Conservation (phyloP, 2,888 invertebrate genomes). For the Barypeithes pellucidus region DNA sequence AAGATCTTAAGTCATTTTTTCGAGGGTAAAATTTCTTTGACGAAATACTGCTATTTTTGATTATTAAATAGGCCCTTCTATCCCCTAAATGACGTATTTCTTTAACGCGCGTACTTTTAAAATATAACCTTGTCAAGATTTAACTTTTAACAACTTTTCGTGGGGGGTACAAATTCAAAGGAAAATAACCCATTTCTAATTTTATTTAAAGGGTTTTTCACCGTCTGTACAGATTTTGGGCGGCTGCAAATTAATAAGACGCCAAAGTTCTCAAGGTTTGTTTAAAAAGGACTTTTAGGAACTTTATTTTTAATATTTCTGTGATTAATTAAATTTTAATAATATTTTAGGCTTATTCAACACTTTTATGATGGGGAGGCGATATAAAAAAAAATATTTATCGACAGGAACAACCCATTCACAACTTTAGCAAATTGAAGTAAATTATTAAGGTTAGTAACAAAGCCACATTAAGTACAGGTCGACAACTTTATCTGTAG, state of each 20-base stretch:
- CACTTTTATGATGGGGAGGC: too few relatives aligned
- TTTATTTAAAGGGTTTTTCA: conserved; percentile 1
- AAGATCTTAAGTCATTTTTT: conserved; percentile 2
- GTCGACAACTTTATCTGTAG: too few relatives aligned
- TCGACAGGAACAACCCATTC: too few relatives aligned
- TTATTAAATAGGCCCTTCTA: not conserved
- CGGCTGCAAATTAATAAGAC: not conserved
- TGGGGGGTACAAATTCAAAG: not conserved
- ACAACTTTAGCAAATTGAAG: too few relatives aligned
- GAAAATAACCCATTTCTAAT: not conserved
- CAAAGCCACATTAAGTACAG: too few relatives aligned
- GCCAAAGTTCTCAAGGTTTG: not conserved
- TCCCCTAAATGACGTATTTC: not conserved
- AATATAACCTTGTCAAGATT: conserved; percentile 2
- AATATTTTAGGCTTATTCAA: too few relatives aligned
- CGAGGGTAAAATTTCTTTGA: conserved; percentile 1
- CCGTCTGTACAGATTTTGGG: conserved; percentile 1
- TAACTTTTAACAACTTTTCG: not conserved
- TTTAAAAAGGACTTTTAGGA: too few relatives aligned
- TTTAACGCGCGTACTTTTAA: not conserved
- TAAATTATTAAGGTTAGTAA: too few relatives aligned
- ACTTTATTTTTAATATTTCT: too few relatives aligned
- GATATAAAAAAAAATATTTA: too few relatives aligned
- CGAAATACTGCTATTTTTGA: conserved; percentile 1
- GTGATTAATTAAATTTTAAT: too few relatives aligned